Conservation (phyloP, 2,797 vertebrate species). For the Peromyscus aztecus region DNA sequence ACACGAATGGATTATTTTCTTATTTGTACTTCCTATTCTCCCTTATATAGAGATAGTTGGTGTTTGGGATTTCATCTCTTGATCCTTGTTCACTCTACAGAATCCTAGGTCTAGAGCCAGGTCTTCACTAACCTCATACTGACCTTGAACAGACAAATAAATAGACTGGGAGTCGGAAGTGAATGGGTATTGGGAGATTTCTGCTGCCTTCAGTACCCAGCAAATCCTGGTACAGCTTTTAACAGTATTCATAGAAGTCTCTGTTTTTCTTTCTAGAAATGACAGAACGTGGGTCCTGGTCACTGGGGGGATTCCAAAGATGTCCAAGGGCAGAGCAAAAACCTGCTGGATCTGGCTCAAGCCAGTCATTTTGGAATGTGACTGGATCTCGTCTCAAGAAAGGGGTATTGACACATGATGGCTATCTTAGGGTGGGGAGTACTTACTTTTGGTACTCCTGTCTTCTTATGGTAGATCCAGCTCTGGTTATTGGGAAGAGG, state of each 20-base stretch:
- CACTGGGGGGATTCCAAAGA: not conserved
- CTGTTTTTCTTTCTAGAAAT: constrained; percentile 67
- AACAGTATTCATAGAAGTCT: not conserved
- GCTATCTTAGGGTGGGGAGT: not conserved
- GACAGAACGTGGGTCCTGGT: not conserved
- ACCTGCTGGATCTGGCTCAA: not conserved
- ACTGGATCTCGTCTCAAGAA: not conserved
- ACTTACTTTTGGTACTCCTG: not conserved
- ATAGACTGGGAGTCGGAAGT: not conserved
- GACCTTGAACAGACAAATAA: constrained; percentile 8
- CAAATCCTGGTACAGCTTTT: not conserved
- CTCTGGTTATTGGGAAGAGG: not conserved
- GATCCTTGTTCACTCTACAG: not conserved
- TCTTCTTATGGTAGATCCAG: not conserved
- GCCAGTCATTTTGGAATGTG: not conserved
- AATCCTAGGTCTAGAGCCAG: not conserved
- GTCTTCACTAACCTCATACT: not conserved
- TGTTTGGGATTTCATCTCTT: not conserved
- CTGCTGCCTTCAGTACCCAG: not conserved
- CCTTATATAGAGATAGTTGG: not conserved
- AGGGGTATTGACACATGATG: not conserved
- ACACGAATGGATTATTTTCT: not conserved
- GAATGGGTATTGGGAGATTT: constrained; percentile 16
- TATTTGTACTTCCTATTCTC: not conserved
- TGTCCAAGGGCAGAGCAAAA: constrained; percentile 21